These are phyloP conservation scores for Cariama cristata DNA, from an alignment of 2,113 vertebrate species.

Conservation along the genomic window DNA sequence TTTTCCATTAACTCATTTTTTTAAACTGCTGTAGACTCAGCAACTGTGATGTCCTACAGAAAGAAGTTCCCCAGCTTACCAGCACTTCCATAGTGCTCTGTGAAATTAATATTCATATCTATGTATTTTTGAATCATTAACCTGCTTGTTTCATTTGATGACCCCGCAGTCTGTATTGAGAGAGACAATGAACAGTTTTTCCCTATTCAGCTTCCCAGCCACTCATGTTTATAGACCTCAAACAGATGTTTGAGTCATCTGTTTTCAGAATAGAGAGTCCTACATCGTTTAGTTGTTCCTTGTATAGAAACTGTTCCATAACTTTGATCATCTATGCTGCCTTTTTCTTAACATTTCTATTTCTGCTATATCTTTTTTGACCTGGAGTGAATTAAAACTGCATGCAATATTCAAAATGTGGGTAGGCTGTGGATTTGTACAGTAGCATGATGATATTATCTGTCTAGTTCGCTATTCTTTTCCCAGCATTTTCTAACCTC, in stretches of 20 bases:
- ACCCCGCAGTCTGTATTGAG: neutral
- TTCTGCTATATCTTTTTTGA: neutral
- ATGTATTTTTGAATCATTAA: neutral
- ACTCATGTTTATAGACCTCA: neutral
- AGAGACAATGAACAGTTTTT: neutral
- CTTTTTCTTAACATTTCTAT: neutral
- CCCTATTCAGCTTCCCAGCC: neutral
- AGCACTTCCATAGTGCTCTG: neutral
- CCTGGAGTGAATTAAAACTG: conserved; percentile 1
- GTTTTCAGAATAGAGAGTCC: neutral
- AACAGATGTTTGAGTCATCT: conserved; percentile 11
- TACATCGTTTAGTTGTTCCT: conserved; percentile 22
- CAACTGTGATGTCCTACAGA: neutral
- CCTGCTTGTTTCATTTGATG: neutral
- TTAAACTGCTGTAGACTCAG: neutral
- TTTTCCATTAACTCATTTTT: neutral
- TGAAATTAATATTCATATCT: neutral
- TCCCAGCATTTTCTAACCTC: neutral
- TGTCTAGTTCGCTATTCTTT: neutral
- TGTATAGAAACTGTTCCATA: neutral
- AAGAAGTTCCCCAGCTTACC: neutral
- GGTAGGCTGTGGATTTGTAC: neutral
- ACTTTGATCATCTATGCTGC: conserved; percentile 8
- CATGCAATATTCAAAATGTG: neutral
- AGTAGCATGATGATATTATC: neutral